Percentiles rank a stretch among this genome's conserved stretches.
Evolutionary conservation across 2,113 vertebrate species (phyloP).

Genomic region (Ptilonorhynchus violaceus): DNA sequence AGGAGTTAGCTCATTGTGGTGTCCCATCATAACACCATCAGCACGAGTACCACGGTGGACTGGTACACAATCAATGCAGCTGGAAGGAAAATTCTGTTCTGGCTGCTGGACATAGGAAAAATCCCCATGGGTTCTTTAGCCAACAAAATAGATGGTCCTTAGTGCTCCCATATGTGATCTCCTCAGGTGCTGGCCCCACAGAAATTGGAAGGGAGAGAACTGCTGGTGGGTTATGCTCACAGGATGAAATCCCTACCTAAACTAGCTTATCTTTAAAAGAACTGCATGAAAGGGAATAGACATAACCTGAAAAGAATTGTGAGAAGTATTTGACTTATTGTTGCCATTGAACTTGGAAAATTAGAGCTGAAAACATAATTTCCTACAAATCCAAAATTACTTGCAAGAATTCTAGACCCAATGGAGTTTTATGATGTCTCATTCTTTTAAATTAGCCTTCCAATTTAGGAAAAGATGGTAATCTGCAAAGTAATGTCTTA

Average conservation of each 20-base stretch:
- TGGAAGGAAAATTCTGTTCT: not conserved
- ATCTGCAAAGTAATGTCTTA: not conserved
- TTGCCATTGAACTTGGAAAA: not conserved
- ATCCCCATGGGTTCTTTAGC: not conserved
- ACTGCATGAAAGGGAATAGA: not conserved
- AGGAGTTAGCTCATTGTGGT: rapidly evolving
- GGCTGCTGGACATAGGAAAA: not conserved
- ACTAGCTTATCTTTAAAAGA: not conserved
- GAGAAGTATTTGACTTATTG: not conserved
- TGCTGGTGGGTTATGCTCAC: not conserved
- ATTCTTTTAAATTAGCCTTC: not conserved
- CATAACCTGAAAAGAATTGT: not conserved
- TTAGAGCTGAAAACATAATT: not conserved
- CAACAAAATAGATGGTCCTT: not conserved
- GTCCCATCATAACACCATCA: not conserved
- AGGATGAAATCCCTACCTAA: not conserved
- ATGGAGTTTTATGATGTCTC: not conserved
- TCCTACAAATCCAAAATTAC: not conserved
- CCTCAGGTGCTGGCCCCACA: not conserved
- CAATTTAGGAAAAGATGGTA: not conserved
- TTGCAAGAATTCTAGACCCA: not conserved
- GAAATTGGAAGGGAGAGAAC: not conserved
- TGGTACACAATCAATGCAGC: rapidly evolving
- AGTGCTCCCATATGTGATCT: not conserved
- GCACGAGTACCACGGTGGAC: rapidly evolving